These are phyloP conservation scores for Agrotis ipsilon DNA, from an alignment of 2,888 invertebrate genomes.

Conservation along the genomic window DNA sequence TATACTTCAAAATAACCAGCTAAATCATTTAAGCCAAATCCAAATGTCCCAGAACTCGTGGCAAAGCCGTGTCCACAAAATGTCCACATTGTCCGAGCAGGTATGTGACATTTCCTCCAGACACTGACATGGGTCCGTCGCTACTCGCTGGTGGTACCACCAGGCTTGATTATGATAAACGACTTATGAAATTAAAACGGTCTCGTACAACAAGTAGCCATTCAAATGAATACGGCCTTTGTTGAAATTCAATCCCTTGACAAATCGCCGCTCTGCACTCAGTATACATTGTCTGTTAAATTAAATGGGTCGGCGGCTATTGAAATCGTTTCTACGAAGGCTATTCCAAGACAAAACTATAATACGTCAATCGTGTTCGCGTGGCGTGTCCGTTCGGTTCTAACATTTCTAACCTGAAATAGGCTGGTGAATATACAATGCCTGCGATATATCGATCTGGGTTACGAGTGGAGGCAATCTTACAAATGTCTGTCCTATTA, in stretches of 20 bases:
- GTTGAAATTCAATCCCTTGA: constrained; percentile 90
- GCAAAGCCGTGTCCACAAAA: constrained; percentile 77
- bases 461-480: constrained; percentile 77
- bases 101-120: constrained; percentile 88
- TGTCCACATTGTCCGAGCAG: constrained; percentile 83
- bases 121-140: constrained; percentile 88
- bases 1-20: constrained; percentile 52
- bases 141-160: constrained; percentile 59
- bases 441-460: constrained; percentile 78
- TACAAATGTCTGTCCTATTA: constrained; percentile 78
- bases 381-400: constrained; percentile 79
- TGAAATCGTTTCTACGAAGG: constrained; percentile 86
- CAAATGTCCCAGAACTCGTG: constrained; percentile 65
- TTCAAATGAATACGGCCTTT: constrained; percentile 89
- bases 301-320: constrained; percentile 86
- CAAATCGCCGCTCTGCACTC: constrained; percentile 88
- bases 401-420: constrained; percentile 78
- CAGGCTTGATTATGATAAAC: constrained; percentile 90
- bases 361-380: constrained; percentile 85
- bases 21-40: constrained; percentile 66
- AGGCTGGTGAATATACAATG: constrained; percentile 86
- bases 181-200: constrained; percentile 91
- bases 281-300: constrained; percentile 87
- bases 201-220: constrained; percentile 89
- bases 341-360: constrained; percentile 85